phyloP scores from a whole-genome alignment of 2,888 invertebrate genomes.

The Psylliodes chrysocephalus region DNA sequence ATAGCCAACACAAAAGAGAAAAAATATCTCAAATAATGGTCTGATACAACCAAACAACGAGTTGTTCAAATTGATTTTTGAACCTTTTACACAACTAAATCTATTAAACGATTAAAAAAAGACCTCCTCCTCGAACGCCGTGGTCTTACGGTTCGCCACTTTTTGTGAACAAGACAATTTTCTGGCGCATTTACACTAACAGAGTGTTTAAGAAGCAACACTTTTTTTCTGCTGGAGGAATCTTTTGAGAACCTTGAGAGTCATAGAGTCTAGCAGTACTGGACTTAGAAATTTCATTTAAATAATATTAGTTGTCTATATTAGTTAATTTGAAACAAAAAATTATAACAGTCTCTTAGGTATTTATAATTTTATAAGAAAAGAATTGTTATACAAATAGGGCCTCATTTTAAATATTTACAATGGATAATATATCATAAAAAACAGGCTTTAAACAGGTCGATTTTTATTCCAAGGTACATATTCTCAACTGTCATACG shows the following conservation, averaged over 20 bases:
- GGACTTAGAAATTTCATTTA: too few relatives aligned
- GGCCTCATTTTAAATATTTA: too few relatives aligned
- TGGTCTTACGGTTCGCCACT: conserved; percentile 38
- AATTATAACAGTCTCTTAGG: too few relatives aligned
- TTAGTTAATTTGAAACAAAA: too few relatives aligned
- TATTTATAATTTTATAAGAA: too few relatives aligned
- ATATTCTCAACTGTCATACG: too few relatives aligned
- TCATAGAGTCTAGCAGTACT: conserved; percentile 4
- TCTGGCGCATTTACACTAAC: conserved; percentile 50
- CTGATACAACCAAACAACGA: conserved; percentile 39
- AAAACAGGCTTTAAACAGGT: too few relatives aligned
- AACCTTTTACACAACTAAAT: conserved; percentile 46
- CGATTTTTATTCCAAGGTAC: too few relatives aligned
- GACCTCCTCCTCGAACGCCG: conserved; percentile 46
- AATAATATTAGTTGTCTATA: too few relatives aligned
- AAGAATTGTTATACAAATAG: too few relatives aligned
- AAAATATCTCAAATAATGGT: conserved; percentile 38
- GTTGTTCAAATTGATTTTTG: conserved; percentile 46
- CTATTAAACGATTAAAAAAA: conserved; percentile 45
- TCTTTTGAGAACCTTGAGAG: conserved; percentile 33
- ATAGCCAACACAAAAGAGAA: conserved; percentile 31
- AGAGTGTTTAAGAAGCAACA: conserved; percentile 47
- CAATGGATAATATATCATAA: too few relatives aligned
- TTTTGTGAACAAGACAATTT: conserved; percentile 53
- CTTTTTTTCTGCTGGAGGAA: conserved; percentile 33